Conservation (phyloP, 2,888 invertebrate genomes). For the Stenodema calcarata region DNA sequence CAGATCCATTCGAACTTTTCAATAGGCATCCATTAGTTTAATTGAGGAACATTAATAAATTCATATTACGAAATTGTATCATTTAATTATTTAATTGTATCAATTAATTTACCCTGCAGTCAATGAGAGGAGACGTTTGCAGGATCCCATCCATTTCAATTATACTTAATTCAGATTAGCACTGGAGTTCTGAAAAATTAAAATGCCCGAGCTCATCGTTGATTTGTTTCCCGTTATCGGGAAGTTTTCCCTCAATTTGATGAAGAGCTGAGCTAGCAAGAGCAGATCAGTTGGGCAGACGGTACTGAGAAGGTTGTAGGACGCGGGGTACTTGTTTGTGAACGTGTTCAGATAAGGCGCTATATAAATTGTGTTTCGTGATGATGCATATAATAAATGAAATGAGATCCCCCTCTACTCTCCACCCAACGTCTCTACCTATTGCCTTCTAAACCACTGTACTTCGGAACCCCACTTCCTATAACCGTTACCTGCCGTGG, state of each 20-base stretch:
- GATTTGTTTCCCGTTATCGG: background rate
- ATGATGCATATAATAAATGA: constrained; percentile 55
- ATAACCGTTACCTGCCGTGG: background rate
- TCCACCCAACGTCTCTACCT: background rate
- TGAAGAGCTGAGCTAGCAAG: constrained; percentile 28
- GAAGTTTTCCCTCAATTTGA: background rate
- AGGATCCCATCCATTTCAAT: too few relatives aligned
- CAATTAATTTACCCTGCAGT: too few relatives aligned
- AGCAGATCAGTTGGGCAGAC: constrained; percentile 16
- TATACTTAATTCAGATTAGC: too few relatives aligned
- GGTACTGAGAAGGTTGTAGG: constrained; percentile 17
- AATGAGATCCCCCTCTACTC: constrained; percentile 25
- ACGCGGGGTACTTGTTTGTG: constrained; percentile 44
- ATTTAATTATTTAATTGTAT: too few relatives aligned
- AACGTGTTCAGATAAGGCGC: constrained; percentile 53
- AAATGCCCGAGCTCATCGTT: background rate
- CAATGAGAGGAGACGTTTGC: too few relatives aligned
- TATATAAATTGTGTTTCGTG: constrained; percentile 57
- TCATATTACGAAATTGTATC: too few relatives aligned
- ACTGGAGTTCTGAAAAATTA: too few relatives aligned
- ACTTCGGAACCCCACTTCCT: background rate
- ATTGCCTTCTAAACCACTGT: constrained; percentile 2
- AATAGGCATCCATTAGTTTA: too few relatives aligned
- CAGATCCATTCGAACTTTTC: too few relatives aligned
- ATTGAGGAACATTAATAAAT: too few relatives aligned